Percentiles rank a stretch among this genome's conserved stretches.
Evolutionary conservation across 2,113 vertebrate genomes (phyloP).

Genomic region (Pelusios castaneus): DNA sequence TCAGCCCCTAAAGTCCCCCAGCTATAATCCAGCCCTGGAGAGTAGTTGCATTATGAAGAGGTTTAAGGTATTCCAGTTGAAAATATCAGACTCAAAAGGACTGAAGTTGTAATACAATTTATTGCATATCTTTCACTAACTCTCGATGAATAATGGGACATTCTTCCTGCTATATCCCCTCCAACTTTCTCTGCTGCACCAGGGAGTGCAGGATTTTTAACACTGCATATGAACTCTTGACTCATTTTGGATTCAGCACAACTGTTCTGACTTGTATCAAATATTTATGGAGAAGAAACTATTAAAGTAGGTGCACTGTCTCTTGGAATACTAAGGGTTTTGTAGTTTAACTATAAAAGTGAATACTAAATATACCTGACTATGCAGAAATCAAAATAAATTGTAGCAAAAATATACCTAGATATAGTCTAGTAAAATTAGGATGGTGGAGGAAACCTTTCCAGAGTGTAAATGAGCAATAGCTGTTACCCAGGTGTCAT

Average conservation of each 20-base stretch:
- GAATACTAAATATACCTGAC: neutral
- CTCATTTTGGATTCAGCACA: neutral
- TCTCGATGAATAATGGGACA: neutral
- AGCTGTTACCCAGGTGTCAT: too few species aligned
- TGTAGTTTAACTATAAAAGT: neutral
- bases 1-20: too few species aligned
- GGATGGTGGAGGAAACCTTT: neutral
- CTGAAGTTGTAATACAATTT: neutral
- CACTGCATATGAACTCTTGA: neutral
- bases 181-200: neutral
- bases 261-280: neutral
- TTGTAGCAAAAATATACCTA: neutral
- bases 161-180: neutral
- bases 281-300: neutral
- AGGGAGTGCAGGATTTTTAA: too few species aligned
- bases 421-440: neutral
- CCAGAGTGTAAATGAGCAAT: neutral
- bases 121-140: too few species aligned
- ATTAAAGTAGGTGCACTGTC: neutral
- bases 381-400: neutral
- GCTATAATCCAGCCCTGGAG: too few species aligned
- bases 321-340: neutral
- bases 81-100: neutral
- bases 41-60: neutral
- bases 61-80: neutral